Conservation (phyloP, 2,888 invertebrate genomes). For the Phengaris arion region DNA sequence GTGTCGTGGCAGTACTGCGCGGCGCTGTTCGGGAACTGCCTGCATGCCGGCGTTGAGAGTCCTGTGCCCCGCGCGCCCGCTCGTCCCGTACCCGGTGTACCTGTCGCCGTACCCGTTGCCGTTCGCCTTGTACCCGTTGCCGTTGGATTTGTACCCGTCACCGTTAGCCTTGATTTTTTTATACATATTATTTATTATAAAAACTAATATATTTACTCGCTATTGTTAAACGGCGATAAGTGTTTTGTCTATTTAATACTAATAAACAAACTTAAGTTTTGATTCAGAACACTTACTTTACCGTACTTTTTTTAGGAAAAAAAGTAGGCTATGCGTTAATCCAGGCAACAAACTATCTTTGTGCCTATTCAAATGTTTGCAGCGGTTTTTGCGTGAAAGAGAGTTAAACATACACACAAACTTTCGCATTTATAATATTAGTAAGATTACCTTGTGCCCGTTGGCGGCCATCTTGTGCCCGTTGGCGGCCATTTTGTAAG, state of each 20-base stretch:
- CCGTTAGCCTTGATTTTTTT: neutral
- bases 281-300: too few relatives aligned
- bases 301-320: too few relatives aligned
- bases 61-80: constrained; percentile 42
- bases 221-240: too few relatives aligned
- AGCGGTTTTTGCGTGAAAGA: too few relatives aligned
- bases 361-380: too few relatives aligned
- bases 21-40: constrained; percentile 54
- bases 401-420: too few relatives aligned
- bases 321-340: too few relatives aligned
- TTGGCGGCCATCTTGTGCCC: neutral
- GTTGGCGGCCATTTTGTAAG: constrained; percentile 3
- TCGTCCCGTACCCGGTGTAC: constrained; percentile 37
- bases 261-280: too few relatives aligned
- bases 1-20: constrained; percentile 80
- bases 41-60: constrained; percentile 43
- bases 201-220: too few relatives aligned
- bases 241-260: too few relatives aligned
- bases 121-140: constrained; percentile 31
- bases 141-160: constrained; percentile 2
- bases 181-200: neutral
- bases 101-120: constrained; percentile 41
- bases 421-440: too few relatives aligned
- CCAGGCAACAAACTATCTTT: too few relatives aligned
- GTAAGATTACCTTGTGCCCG: neutral